These are phyloP conservation scores for Hymenopus coronatus DNA, from an alignment of 2,888 invertebrate genomes.

Conservation along the genomic window DNA sequence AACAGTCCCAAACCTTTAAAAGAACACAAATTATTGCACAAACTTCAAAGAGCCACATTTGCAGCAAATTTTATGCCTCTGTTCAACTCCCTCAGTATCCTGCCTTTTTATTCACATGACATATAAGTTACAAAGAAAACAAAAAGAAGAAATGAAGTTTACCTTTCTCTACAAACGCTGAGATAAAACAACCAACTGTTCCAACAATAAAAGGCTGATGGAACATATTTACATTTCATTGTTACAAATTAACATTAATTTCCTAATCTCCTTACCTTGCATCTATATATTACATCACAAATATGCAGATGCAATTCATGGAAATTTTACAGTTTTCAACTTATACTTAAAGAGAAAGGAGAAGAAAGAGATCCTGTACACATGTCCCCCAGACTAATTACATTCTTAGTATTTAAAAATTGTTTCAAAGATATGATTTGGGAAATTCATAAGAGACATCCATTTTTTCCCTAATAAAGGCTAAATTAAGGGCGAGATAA, in stretches of 20 bases:
- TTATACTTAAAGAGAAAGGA: background rate
- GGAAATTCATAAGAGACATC: background rate
- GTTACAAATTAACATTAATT: background rate
- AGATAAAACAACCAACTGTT: background rate
- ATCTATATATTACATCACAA: constrained; percentile 4
- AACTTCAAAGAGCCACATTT: background rate
- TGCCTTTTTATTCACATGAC: background rate
- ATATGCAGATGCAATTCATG: constrained; percentile 8
- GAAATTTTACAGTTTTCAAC: constrained; percentile 1
- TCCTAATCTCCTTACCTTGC: background rate
- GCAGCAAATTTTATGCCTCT: background rate
- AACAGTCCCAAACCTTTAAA: background rate
- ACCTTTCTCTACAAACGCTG: background rate
- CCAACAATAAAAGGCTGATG: background rate
- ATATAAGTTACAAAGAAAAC: no score
- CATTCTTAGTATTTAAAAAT: background rate
- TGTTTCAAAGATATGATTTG: no score
- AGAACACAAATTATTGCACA: background rate
- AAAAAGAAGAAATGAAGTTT: background rate
- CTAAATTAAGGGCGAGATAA: background rate
- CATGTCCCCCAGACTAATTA: constrained; percentile 6
- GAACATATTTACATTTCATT: background rate
- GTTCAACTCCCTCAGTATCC: background rate
- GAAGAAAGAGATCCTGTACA: background rate
- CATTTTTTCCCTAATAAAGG: background rate